Conservation (phyloP, 1,140 invertebrate species). For the Bombus superbus region DNA sequence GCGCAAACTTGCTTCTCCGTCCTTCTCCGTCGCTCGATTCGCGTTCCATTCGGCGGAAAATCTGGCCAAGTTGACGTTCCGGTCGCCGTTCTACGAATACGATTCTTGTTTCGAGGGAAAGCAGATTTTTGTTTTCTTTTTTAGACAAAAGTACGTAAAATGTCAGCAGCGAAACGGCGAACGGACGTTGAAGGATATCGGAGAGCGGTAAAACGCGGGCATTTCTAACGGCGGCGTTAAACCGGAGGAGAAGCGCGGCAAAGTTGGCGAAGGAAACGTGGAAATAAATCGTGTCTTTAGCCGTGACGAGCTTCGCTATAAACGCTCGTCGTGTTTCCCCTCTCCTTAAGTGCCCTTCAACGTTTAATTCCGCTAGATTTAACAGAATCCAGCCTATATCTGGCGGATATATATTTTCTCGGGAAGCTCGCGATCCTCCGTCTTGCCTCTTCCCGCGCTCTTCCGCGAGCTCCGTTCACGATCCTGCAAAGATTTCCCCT, state of each 20-base stretch:
- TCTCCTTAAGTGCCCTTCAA: slow-evolving; percentile 57
- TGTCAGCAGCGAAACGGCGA: not conserved
- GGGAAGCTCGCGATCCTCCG: slow-evolving; percentile 22
- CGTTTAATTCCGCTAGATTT: slow-evolving; percentile 70
- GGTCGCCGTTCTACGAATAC: not conserved
- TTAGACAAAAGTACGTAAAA: not conserved
- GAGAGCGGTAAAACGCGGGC: too few relatives aligned
- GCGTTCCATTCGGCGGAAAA: not conserved
- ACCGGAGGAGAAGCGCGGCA: not conserved
- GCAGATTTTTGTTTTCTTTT: not conserved
- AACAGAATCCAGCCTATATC: slow-evolving; percentile 61
- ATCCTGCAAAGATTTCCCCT: slow-evolving; percentile 47
- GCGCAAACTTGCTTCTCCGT: not conserved
- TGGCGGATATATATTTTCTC: slow-evolving; percentile 58
- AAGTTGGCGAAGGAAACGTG: not conserved
- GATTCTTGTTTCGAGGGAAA: too few relatives aligned
- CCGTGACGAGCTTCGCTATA: slow-evolving; percentile 17
- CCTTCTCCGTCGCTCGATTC: not conserved
- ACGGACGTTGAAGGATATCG: not conserved
- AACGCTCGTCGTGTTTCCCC: slow-evolving; percentile 51
- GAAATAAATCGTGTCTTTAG: slow-evolving; percentile 21
- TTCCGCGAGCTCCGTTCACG: slow-evolving; percentile 47
- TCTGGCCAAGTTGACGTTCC: rapidly evolving
- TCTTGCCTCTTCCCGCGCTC: slow-evolving; percentile 19
- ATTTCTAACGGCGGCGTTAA: not conserved